Percentiles rank a stretch among this genome's conserved stretches.
Conservation (phyloP, 2,797 vertebrate genomes). For the Enteromius trimaculatus region DNA sequence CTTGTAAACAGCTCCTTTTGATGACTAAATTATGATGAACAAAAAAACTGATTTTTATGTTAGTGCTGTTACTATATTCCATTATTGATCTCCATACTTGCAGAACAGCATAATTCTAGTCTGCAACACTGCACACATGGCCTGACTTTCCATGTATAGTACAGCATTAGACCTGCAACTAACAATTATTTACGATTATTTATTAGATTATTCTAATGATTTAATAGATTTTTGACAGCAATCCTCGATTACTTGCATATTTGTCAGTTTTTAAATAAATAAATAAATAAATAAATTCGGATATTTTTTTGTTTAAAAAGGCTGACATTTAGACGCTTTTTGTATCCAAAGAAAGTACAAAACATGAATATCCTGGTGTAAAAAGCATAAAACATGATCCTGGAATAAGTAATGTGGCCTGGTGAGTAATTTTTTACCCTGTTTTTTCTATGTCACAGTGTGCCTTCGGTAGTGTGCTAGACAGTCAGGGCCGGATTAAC, state of each 20-base stretch:
- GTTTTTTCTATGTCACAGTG: background rate
- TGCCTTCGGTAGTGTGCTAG: background rate
- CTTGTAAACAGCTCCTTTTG: background rate
- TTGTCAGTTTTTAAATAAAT: constrained; percentile 1
- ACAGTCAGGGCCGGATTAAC: too few relatives aligned
- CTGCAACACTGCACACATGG: background rate
- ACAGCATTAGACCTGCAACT: constrained; percentile 7
- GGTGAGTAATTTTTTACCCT: background rate
- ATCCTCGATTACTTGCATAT: background rate
- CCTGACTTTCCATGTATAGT: constrained; percentile 16
- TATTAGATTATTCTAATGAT: background rate
- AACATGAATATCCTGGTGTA: background rate
- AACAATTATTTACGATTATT: constrained; percentile 18
- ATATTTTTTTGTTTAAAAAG: background rate
- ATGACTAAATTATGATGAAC: background rate
- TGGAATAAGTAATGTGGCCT: background rate
- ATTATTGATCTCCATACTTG: constrained; percentile 11
- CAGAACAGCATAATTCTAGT: constrained; percentile 6
- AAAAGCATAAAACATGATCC: background rate
- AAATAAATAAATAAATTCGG: too few relatives aligned
- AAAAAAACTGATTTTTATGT: background rate
- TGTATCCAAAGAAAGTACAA: background rate
- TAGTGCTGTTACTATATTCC: constrained; percentile 10
- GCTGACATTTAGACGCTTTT: background rate
- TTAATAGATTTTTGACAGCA: constrained; percentile 1